Evolutionary conservation across 2,888 invertebrate species (phyloP).

Genomic region (Heteromyza rotundicornis): DNA sequence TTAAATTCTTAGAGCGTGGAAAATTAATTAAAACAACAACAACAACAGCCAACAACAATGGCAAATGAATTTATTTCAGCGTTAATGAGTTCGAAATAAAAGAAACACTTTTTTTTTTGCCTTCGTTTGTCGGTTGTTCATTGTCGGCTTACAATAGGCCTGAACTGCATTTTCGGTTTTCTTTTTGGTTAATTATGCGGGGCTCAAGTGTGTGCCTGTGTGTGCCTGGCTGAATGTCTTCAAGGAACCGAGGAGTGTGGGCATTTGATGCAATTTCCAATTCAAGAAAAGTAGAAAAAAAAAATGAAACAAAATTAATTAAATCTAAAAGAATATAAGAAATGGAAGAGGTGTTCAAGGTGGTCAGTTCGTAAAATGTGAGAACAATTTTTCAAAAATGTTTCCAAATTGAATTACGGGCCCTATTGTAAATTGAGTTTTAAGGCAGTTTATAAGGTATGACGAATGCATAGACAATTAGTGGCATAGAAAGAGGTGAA

Average conservation of each 20-base stretch:
- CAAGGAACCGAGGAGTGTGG: not conserved
- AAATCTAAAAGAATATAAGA: too few species aligned
- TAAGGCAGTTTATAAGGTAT: too few species aligned
- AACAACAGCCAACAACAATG: constrained; percentile 18
- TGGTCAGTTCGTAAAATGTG: not conserved
- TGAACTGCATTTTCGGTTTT: too few species aligned
- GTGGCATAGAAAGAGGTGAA: too few species aligned
- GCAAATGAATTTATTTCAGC: constrained; percentile 30
- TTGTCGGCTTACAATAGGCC: not conserved
- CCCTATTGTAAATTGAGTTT: not conserved
- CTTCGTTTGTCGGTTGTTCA: too few species aligned
- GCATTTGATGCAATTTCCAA: too few species aligned
- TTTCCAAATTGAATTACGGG: not conserved
- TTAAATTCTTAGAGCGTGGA: constrained; percentile 26
- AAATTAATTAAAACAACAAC: constrained; percentile 4
- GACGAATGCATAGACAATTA: too few species aligned
- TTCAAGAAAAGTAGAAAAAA: too few species aligned
- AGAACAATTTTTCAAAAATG: constrained; percentile 3
- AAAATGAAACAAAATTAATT: too few species aligned
- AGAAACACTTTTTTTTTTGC: constrained; percentile 3
- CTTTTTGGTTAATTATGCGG: not conserved
- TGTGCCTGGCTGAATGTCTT: not conserved
- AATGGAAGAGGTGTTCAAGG: too few species aligned
- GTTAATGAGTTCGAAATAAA: constrained; percentile 28
- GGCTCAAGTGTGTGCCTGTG: not conserved